Base-by-base conservation (phyloP, 2,888 invertebrate genomes). In the Bellardia bayeri region DNA sequence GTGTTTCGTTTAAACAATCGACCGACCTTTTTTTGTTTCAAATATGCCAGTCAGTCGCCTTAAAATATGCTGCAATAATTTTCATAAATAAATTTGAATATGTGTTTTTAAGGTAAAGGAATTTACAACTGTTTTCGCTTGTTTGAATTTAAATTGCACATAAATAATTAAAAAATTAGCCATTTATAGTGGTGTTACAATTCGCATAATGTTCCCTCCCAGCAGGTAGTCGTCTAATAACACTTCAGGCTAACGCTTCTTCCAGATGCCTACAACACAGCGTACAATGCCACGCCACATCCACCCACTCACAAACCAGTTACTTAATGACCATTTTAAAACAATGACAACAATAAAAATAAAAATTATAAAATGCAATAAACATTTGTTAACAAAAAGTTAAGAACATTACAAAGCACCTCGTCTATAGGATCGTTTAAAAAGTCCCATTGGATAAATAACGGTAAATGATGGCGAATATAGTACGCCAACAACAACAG, bases 371-470 rank as follows among this genome's bases (percentile, higher is more conserved):
- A 81, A 87, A 72, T 63, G 66, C 78, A 81, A 78, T 79, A 83
- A 87, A 68, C 42, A 80, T 72, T 81, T 69, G 78, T 56, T 64
- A 71, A 16, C 40, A 78, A 68, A 80, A 79, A 61, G n/a, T 74
- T 74, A 45, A 72, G 69, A 76, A 76, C 71, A 81, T 81, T 71
- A 76, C 30, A 69, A 72, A 82, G 82, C 76, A 76, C 76, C 58
- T 76, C 64, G 30, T 81, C 75, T 71, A 66, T 58, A 66, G 66
- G 58, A 82, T 61, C 42, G 54, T 82, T 79, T 79, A 49, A 82
- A 79, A 74, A 63, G 54, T 83, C 83, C 80, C 80, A 42, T 71
- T 75, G 86, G 83, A 87, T 84, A 81, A 87, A 84, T 87, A 83
- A 87, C 13, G 66, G 37, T 72, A 61, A 82, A 82, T 74, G 54